Evolutionary conservation across 2,113 vertebrate genomes (phyloP).

Genomic region (Salminus brasiliensis): DNA sequence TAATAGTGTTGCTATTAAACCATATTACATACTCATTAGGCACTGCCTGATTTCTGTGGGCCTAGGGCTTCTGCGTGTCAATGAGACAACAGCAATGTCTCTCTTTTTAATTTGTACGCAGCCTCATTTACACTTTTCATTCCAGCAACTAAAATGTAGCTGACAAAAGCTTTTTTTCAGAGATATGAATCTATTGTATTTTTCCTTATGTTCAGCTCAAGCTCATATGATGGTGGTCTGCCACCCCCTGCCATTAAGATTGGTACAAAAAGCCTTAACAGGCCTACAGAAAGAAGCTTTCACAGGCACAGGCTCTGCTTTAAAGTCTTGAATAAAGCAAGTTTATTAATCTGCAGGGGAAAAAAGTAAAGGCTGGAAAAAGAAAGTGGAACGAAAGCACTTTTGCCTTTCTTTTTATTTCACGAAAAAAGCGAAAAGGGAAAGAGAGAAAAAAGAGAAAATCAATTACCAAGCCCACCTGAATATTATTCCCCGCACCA

Average conservation of each 20-base stretch:
- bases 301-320: constrained; percentile 69
- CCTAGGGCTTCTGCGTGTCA: too few relatives aligned
- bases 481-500: constrained; percentile 95
- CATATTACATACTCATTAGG: not conserved
- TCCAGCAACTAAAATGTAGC: constrained; percentile 61
- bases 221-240: constrained; percentile 53
- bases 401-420: constrained; percentile 80
- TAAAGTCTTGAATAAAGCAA: constrained; percentile 78
- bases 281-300: constrained; percentile 71
- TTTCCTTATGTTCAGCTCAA: constrained; percentile 65
- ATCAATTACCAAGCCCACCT: constrained; percentile 99
- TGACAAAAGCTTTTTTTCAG: too few relatives aligned
- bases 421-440: constrained; percentile 81
- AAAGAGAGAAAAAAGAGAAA: constrained; percentile 82
- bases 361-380: constrained; percentile 52
- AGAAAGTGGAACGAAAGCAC: constrained; percentile 79
- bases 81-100: not conserved
- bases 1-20: too few relatives aligned
- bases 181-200: constrained; percentile 72
- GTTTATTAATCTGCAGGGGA: constrained; percentile 78
- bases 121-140: not conserved
- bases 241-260: constrained; percentile 55
- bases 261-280: constrained; percentile 60
- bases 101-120: too few relatives aligned
- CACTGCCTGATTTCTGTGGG: too few relatives aligned